A percentile compares a stretch with the other conserved stretches of the same genome.
Evolutionary conservation across 2,797 vertebrate genomes (phyloP).

Genomic region (Semotilus atromaculatus): DNA sequence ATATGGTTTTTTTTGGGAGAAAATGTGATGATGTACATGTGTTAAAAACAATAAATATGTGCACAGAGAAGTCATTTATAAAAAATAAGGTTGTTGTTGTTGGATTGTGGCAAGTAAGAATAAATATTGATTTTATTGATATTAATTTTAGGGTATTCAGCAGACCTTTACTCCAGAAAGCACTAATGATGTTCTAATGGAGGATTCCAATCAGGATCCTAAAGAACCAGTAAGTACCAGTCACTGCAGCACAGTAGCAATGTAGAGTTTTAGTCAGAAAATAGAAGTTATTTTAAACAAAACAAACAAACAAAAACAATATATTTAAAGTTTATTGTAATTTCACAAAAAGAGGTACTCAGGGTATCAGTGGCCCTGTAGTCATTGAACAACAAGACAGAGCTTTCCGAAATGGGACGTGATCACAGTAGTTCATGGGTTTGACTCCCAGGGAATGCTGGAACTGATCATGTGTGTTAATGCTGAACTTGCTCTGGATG

Average conservation of each 20-base stretch:
- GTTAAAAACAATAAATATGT: too few species aligned
- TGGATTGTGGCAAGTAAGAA: background rate
- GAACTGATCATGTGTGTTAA: background rate
- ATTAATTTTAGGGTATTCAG: background rate
- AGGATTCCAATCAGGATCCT: accelerated
- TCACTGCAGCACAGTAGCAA: background rate
- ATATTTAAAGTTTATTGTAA: too few species aligned
- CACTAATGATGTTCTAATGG: accelerated
- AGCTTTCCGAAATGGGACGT: too few species aligned
- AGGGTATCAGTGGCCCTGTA: too few species aligned
- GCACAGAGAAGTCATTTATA: too few species aligned
- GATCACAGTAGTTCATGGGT: background rate
- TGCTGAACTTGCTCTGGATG: background rate
- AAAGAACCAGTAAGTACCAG: background rate
- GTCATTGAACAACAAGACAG: too few species aligned
- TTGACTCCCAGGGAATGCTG: background rate
- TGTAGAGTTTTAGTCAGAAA: background rate
- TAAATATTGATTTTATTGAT: background rate
- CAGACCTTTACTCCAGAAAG: accelerated
- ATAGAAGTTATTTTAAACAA: background rate
- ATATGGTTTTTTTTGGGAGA: too few species aligned
- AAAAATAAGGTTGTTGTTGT: background rate
- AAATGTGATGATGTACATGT: too few species aligned
- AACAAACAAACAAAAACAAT: too few species aligned
- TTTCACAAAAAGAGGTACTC: too few species aligned